Base-by-base conservation (phyloP, 2,888 invertebrate species). In the Mimas tiliae region DNA sequence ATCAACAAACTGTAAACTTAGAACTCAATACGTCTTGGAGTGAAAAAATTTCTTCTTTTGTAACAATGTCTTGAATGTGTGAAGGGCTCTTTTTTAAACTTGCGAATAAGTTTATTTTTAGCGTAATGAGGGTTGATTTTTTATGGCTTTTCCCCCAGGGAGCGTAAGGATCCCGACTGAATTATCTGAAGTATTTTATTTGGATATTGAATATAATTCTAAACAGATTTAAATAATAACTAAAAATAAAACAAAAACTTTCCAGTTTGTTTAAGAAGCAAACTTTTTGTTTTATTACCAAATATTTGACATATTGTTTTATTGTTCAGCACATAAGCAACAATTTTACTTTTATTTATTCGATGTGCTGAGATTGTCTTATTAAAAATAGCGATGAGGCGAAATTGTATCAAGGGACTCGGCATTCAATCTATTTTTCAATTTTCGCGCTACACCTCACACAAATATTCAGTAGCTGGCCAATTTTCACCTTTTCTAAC, bases 381-480 rank as follows among this genome's bases (percentile, higher is more conserved):
- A 71, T 74, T 76, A 76, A 69, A 72, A 67, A 58, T 67, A 70
- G 51, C 68, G 62, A 63, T 66, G 62, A 66, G 53, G 51, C 52
- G 51, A 70, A 76, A 74, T 70, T 74, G 72, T 75, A 66, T 73
- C 73, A 71, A 68, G 70, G 70, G 73, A 68, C 66, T 67, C 67
- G 69, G 67, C 67, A 77, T 75, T 78, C 73, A 72, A 77, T 78
- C 70, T 75, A 75, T 78, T 75, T 78, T 74, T 74, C 75, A 77
- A 78, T 77, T 72, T 78, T 70, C 68, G 66, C 68, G 70, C 70
- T 50, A 72, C 72, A 63, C 67, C 69, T 64, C 58, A 64, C 62
- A 65, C 70, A 72, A 63, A 65, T 65, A 67, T 67, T 65, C 62
- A 8, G 45, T 51, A 48, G 55, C 66, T 63, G 66, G 38, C 34